Evolutionary conservation across 1,140 invertebrate genomes (phyloP), one percentile per base, ranked within the genome.

Genomic region (Aleiodes sp.): DNA sequence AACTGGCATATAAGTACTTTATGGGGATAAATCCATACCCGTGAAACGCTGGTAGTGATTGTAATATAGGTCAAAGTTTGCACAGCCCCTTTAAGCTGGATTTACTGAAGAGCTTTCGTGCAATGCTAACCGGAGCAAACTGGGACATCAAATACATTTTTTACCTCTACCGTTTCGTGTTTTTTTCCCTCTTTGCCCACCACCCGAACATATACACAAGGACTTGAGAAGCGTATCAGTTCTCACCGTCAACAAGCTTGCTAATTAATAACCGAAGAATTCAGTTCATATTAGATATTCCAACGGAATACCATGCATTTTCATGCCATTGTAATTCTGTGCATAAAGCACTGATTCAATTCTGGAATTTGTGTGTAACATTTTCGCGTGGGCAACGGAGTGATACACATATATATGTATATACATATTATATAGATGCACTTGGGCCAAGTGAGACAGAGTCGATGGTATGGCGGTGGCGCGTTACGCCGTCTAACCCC

Each of bases 1-100:
- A 24, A 52, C 21, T 21, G 26, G 46, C 16, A 52, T 24, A 24
- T 9, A 52, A 7, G 16, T 52, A 52, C 21, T 24, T 21, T 21
- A 52, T 52, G 9, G 46, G 21, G 16, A n/a, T 52, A 24, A 24
- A 52, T 52, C 21, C 46, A 52, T 52, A 21, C 26, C 46, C 46
- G 26, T 21, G 46, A 28, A 59, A 10, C 12, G 37, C 33, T 28
- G 41, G 29, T 33, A 31, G 78, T 80, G 76, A 82, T 83, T 82
- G 78, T 80, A 84, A 85, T 83, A 82, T 85, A 84, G 83, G 84
- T 86, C 82, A 84, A 82, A 79, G 79, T 86, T 86, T 84, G 82
- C 83, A 84, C 81, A 83, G 81, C 80, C 78, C 80, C 79, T 81
- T 84, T 80, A 82, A 84, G 82, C 80, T 81, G 80, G 80, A 84